Evolutionary conservation across 2,888 invertebrate genomes (phyloP), one percentile per base, ranked within the genome.

Genomic region (Subacronicta megacephala): DNA sequence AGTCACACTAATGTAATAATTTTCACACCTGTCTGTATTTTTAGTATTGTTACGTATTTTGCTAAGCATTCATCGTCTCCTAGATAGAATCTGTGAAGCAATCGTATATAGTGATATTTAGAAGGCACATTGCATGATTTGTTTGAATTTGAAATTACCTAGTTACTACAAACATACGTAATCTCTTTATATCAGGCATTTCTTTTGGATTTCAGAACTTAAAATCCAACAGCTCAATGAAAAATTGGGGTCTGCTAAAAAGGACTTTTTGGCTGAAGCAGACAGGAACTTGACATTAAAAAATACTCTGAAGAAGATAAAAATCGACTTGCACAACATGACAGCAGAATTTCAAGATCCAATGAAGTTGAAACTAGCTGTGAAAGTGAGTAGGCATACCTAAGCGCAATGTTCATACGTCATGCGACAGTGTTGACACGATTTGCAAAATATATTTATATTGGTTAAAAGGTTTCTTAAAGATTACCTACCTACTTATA

Each of bases 261-360:
- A 95, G 56, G 97, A 98, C 77, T 95, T 96, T 57, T 92, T 96
- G 50, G 93, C 94, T 7, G 97, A 97, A 87, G 91, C 96, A 0
- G 91, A 95, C 31, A 94, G 95, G 36, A 95, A 96, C 47, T 90
- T 95, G 57, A 94, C 94, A 0, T 93, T 96, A 46, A 95, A 96
- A 68, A 95, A 95, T 56, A 94, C 96, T 0, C 84, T 98, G 31
- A 96, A 96, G 72, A 95, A 96, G 77, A 97, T 99, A 64, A 96
- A 97, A 84, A 96, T 96, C 43, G 98, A 98, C 77, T 95, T 99
- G 46, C 97, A 97, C 78, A 95, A 97, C 64, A 96, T 97, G 81
- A 97, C 97, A 6, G 96, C 96, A 0, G 95, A 96, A 64, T 95
- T 98, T 38, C 97, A 97, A 82, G 96, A 98, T 72, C 96, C 97